Base-by-base conservation (phyloP, 2,888 invertebrate genomes). In the Drosophila picticornis region DNA sequence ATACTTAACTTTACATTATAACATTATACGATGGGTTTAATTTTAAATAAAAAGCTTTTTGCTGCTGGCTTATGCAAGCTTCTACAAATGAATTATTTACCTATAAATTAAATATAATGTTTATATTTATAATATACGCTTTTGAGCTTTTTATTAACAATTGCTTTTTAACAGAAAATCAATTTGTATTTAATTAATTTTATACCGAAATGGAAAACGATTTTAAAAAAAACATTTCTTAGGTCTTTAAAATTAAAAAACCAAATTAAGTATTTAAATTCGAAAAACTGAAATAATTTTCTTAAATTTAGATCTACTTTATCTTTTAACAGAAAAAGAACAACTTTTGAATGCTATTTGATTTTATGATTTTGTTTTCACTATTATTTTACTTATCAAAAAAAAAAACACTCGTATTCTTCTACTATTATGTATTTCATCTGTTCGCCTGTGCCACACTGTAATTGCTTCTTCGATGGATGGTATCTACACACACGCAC, bases 381-480 rank as follows among this genome's bases (percentile, higher is more conserved):
- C 68, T 79, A 70, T 79, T 63, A 77, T 79, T 79, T 79, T 72
- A 79, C 72, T 80, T 79, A 79, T 88, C 74, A 81, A 81, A 84
- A 79, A 76, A 76, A 74, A 81, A 77, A 74, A 75, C 83, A 88
- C 78, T 86, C 87, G 88, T 88, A 78, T 78, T 90, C 78, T 86
- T 90, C 88, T 88, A 90, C 88, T 90, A 79, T 79, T 91, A 91
- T 93, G 92, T 90, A 90, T 92, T 90, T 92, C 92, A 92, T 91
- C 93, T 93, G 91, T 92, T 92, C 92, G 92, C 92, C 91, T 92
- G 91, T 91, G 88, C 84, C 84, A 84, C 74, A 84, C 75, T 88
- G 86, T 90, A 87, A 85, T 90, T 90, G 92, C 92, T 92, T 92
- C 89, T 82, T 75, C 92, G 92, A 92, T 92, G 92, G 92, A 92